Base-by-base conservation (phyloP, 2,888 invertebrate species). In the Hirtodrosophila histrioides region DNA sequence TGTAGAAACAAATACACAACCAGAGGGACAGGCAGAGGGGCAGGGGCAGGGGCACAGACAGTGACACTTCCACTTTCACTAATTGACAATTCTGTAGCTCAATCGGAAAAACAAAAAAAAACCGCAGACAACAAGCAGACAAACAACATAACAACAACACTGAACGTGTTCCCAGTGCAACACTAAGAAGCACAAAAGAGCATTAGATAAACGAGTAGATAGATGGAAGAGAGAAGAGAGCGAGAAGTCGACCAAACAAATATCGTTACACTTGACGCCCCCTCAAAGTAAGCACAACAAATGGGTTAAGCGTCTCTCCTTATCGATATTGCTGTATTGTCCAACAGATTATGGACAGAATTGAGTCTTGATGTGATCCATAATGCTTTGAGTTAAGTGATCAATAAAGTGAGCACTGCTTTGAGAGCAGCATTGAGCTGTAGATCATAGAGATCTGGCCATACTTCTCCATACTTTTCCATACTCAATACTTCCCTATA, bases 51-150 rank as follows among this genome's bases (percentile, higher is more conserved):
- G 45, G 9, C 29, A 24, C n/a, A 35, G 43, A 44, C 49, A 54
- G 75, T 51, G 49, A 74, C 73, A 86, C 80, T 86, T 79, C 84
- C 84, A 85, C 85, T 85, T 85, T 85, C 85, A 88, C 85, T 86
- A 86, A 88, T 88, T 85, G 88, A 84, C 74, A 71, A 85, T 88
- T 85, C 88, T 88, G 80, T 80, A 66, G 70, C 76, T 76, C 78
- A 69, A 86, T 83, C 67, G 77, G 60, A 68, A 63, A 72, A 71
- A 75, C 60, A 50, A 56, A 44, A 69, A 54, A 79, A 75, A 79
- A 75, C 76, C 71, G 50, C 74, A 85, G 73, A 75, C 78, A 70
- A 37, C 63, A 63, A 74, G 57, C 65, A 75, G 64, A 70, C 74
- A 71, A 48, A 64, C 69, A 58, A 55, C 46, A 63, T 49, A 50